These are phyloP conservation scores for Dasysyrphus albostriatus DNA, from an alignment of 2,888 invertebrate species.

Conservation along the genomic window DNA sequence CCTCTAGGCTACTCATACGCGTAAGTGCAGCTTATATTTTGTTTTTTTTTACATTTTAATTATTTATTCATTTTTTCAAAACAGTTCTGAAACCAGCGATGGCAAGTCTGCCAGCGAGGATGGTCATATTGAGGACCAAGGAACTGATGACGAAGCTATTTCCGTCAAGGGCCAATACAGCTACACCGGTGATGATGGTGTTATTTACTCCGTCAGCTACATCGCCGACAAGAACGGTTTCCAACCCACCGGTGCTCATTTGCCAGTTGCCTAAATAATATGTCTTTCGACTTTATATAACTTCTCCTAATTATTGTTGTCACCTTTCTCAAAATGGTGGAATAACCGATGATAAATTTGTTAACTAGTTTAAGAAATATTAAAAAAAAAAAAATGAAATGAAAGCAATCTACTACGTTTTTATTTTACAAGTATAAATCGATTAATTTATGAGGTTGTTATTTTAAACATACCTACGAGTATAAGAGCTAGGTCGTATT, in stretches of 20 bases:
- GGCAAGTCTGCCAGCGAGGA: conserved; percentile 84
- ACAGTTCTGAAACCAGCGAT: conserved; percentile 85
- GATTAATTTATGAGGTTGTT: too few species aligned
- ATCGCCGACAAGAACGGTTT: conserved; percentile 81
- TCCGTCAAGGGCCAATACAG: conserved; percentile 84
- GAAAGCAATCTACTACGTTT: too few species aligned
- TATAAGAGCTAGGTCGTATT: too few species aligned
- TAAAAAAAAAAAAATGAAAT: not conserved
- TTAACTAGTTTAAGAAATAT: conserved; percentile 33
- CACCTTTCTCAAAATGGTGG: not conserved
- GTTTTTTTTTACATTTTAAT: not conserved
- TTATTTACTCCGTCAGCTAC: conserved; percentile 85
- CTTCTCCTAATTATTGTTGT: conserved; percentile 1
- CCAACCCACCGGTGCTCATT: conserved; percentile 84
- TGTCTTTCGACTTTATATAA: not conserved
- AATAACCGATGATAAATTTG: not conserved
- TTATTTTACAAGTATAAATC: too few species aligned
- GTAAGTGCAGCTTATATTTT: not conserved
- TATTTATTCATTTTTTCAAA: conserved; percentile 26
- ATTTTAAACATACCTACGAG: too few species aligned
- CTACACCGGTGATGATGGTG: conserved; percentile 85
- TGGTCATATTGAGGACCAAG: conserved; percentile 85
- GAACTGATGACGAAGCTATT: conserved; percentile 84
- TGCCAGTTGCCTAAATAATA: conserved; percentile 79
- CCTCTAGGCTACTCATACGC: conserved; percentile 9